Evolutionary conservation across 2,888 invertebrate genomes (phyloP), one percentile per base, ranked within the genome.

Genomic region (Parnassius glacialis): DNA sequence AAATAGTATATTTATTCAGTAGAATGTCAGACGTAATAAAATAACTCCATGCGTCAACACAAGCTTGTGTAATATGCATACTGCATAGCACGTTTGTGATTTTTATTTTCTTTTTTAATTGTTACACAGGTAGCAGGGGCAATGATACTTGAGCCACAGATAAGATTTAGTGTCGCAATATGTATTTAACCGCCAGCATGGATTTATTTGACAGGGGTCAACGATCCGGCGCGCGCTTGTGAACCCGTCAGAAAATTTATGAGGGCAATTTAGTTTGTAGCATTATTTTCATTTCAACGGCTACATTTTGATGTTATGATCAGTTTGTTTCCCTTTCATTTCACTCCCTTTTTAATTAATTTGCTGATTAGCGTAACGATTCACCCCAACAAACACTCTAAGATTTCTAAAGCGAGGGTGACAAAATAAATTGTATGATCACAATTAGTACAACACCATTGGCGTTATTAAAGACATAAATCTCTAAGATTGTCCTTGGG

Each of bases 191-290:
- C 34, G 52, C 41, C 34, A 9, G 25, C 16, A 11, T 2, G 9
- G 43, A 43, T 43, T 43, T 54, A 41, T 52, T 41, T 13, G n/a
- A 41, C 41, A 13, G 54, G 25, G 54, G 54, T 54, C 43, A 54
- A 43, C 43, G 54, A 43, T 11, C 44, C n/a, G 11, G 51, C 51
- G 20, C 44, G 16, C 54, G 44, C 10, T 42, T 13, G 16, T n/a
- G 16, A 43, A 10, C 42, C 16, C 12, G 9, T 48, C 48, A 44
- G 11, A 10, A 16, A 54, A 54, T 54, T 54, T 54, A 54, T 43
- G 54, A 44, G 44, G n/a, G 54, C 54, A 54, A 42, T 54, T 54
- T 44, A 43, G 20, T 54, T 13, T 11, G 20, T 16, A 43, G 16
- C 44, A 44, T 54, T 54, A 44, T 48, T 54, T 54, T 52, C 13